phyloP scores from a whole-genome alignment of 2,113 vertebrate genomes.

The Pundamilia nyererei region DNA sequence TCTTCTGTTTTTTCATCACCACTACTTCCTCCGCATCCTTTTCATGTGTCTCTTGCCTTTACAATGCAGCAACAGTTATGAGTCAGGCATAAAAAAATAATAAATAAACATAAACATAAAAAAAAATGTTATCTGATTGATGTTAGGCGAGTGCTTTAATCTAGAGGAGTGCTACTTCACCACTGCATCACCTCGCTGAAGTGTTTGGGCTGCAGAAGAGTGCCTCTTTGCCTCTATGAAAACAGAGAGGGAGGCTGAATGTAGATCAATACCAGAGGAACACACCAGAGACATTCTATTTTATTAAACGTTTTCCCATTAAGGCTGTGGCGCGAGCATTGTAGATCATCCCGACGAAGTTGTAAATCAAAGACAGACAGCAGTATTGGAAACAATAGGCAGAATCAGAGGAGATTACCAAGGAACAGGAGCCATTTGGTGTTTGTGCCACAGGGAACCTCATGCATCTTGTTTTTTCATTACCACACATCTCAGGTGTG shows the following conservation, averaged over 20 bases:
- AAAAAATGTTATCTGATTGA: slow-evolving; percentile 57
- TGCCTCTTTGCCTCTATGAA: slow-evolving; percentile 29
- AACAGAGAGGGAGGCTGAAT: slow-evolving; percentile 46
- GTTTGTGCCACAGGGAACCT: not conserved
- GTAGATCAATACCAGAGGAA: slow-evolving; percentile 63
- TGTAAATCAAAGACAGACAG: slow-evolving; percentile 60
- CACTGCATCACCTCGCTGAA: slow-evolving; percentile 16
- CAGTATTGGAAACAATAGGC: slow-evolving; percentile 43
- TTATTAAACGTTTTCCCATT: slow-evolving; percentile 72
- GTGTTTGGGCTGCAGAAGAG: slow-evolving; percentile 37
- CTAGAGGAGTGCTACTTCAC: slow-evolving; percentile 62
- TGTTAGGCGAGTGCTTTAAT: slow-evolving; percentile 58
- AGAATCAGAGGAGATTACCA: slow-evolving; percentile 44
- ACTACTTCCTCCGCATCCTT: not conserved
- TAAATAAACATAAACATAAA: not conserved
- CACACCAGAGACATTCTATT: slow-evolving; percentile 65
- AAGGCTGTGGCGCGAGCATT: slow-evolving; percentile 36
- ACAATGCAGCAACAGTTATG: slow-evolving; percentile 22
- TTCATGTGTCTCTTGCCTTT: not conserved
- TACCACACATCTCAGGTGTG: not conserved
- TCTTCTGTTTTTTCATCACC: not conserved
- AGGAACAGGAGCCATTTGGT: slow-evolving; percentile 28
- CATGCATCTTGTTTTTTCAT: slow-evolving; percentile 9
- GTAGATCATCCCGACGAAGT: slow-evolving; percentile 64
- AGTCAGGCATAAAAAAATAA: not conserved